Base-by-base conservation (phyloP, 2,113 vertebrate species). In the Todiramphus saurophagus region DNA sequence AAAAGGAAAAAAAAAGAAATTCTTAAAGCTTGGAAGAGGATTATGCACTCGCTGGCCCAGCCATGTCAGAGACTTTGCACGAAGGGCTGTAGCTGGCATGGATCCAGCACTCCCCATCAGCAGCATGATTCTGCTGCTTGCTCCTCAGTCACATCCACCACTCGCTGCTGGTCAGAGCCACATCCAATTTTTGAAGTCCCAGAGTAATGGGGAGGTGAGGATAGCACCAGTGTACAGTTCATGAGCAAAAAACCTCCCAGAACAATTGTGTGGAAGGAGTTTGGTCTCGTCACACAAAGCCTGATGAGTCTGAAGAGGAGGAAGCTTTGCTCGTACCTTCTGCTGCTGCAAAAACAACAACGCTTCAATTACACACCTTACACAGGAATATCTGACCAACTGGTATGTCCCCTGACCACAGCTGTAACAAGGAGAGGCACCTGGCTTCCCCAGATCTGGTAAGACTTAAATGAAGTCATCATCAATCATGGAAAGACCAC, bases 201-300 rank as follows among this genome's bases (percentile, higher is more conserved):
- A 72, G 44, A 67, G 33, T 5, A 5, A 14, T 16, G 12, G 24
- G 28, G 9, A 66, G 19, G 31, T 19, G 13, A 67, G 55, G 41
- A 31, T 27, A 21, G 37, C 46, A 63, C 33, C 0, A 0, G 27
- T 5, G 11, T 2, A 46, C 18, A 20, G 16, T 1, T 1, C 6
- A 7, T 1, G 19, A 76, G 37, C 0, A 1, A 44, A 88, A 88
- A 77, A 27, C 4, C n/a, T 75, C 13, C 27, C 53, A 73, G 48
- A 72, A 37, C 3, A 60, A 46, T 12, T 31, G 19, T 28, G n/a
- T 55, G 25, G n/a, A 44, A 88, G 43, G 10, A 68, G 19, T 21
- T 82, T 2, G 0, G 50, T 44, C 30, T 31, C 43, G 53, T 51
- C 66, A 67, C 15, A 39, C 43, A 28, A 58, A 48, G 13, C 20